phyloP scores from a whole-genome alignment of 2,113 vertebrate genomes.

The Onychorhynchus coronatus region DNA sequence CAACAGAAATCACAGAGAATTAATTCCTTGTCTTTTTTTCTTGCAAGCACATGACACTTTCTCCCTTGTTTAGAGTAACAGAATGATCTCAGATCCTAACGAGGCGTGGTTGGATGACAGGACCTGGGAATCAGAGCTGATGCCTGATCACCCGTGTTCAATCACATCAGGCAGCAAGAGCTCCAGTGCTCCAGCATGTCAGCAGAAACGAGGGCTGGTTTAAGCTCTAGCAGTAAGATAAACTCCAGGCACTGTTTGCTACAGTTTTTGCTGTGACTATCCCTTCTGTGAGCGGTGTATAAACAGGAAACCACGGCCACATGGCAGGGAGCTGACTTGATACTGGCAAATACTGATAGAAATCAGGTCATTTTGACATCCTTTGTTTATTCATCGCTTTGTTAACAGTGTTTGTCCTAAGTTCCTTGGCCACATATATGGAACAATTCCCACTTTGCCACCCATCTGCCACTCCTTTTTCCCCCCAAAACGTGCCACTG shows the following conservation, averaged over 20 bases:
- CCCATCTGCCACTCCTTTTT: background rate
- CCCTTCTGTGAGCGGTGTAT: background rate
- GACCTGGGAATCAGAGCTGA: background rate
- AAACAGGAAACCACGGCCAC: background rate
- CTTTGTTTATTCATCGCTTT: background rate
- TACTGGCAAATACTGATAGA: background rate
- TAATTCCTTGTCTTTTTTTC: background rate
- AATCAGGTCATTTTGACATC: constrained; percentile 14
- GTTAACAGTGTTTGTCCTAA: background rate
- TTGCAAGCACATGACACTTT: background rate
- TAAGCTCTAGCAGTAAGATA: background rate
- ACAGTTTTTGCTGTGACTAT: background rate
- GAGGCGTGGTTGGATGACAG: background rate
- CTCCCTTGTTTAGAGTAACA: background rate
- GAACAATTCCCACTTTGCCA: background rate
- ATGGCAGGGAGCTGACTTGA: background rate
- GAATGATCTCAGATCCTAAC: background rate
- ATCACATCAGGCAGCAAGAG: background rate
- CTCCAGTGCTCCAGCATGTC: background rate
- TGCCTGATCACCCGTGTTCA: background rate
- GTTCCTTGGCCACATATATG: background rate
- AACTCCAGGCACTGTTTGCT: background rate
- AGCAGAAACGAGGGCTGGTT: background rate
- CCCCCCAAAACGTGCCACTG: background rate
- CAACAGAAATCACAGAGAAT: background rate